Evolutionary conservation across 2,113 vertebrate genomes (phyloP).

Genomic region (Macrotis lagotis): DNA sequence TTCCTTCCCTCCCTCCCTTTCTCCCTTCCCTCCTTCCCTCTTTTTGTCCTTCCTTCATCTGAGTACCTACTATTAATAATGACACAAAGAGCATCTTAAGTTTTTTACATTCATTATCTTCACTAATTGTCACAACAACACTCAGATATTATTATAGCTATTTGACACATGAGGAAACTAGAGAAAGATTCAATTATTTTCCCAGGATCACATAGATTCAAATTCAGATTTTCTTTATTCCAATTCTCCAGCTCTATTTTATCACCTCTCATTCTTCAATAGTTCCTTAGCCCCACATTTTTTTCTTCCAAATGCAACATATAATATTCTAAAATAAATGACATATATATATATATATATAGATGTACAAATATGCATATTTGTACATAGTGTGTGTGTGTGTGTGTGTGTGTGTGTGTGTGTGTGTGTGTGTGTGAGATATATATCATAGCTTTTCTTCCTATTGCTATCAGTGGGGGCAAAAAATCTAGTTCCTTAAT

Average conservation of each 20-base stretch:
- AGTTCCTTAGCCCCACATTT: background rate
- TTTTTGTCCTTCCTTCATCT: background rate
- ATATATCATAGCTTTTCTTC: conserved; percentile 50
- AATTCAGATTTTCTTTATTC: background rate
- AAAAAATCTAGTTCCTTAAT: conserved; percentile 80
- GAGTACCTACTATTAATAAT: background rate
- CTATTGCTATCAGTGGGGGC: conserved; percentile 76
- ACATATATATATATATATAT: no score
- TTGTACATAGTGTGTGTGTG: no score
- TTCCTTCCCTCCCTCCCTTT: background rate
- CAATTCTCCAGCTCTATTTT: background rate
- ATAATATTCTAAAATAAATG: background rate
- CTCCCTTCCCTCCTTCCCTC: background rate
- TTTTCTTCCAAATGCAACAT: background rate
- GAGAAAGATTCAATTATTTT: background rate
- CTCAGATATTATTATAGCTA: background rate
- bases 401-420: no score
- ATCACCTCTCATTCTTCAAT: background rate
- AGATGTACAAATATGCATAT: no score
- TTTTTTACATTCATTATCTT: background rate
- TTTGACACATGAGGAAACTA: background rate
- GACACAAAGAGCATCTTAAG: background rate
- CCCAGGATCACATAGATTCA: background rate
- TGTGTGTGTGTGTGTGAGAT: background rate
- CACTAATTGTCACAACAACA: background rate